Conservation (phyloP, 1,140 invertebrate species). For the Dufourea novaeangliae region DNA sequence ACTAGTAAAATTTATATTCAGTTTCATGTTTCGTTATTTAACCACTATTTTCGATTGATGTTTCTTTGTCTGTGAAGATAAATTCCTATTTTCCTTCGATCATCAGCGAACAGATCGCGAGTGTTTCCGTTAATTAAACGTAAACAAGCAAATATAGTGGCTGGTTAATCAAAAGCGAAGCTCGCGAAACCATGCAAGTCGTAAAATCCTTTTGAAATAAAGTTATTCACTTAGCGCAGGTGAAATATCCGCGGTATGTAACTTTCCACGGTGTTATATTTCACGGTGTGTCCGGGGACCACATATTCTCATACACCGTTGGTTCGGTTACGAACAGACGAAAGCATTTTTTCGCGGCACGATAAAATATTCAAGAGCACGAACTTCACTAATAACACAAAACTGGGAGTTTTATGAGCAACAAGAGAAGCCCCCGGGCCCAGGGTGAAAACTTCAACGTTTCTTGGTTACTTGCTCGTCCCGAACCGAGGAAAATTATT, state of each 20-base stretch:
- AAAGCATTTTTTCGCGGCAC: constrained; percentile 12
- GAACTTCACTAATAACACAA: constrained; percentile 43
- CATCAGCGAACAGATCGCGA: background rate
- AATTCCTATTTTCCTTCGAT: background rate
- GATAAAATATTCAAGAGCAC: constrained; percentile 41
- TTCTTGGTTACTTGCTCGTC: constrained; percentile 16
- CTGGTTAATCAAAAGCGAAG: background rate
- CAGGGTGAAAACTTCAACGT: background rate
- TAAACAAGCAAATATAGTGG: background rate
- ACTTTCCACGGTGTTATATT: background rate
- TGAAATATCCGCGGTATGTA: constrained; percentile 1
- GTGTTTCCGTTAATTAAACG: background rate
- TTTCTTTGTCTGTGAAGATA: background rate
- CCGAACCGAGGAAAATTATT: background rate
- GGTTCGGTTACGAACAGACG: constrained; percentile 23
- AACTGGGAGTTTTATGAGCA: constrained; percentile 23
- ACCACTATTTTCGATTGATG: background rate
- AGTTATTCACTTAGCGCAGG: background rate
- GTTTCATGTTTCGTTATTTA: no score
- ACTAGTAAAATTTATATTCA: no score
- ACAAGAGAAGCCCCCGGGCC: background rate
- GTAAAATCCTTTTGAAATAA: background rate
- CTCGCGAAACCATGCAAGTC: background rate
- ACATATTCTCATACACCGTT: background rate
- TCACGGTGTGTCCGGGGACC: constrained; percentile 14